These are phyloP conservation scores for Bombylius discolor DNA, from an alignment of 2,888 invertebrate genomes.

Conservation along the genomic window DNA sequence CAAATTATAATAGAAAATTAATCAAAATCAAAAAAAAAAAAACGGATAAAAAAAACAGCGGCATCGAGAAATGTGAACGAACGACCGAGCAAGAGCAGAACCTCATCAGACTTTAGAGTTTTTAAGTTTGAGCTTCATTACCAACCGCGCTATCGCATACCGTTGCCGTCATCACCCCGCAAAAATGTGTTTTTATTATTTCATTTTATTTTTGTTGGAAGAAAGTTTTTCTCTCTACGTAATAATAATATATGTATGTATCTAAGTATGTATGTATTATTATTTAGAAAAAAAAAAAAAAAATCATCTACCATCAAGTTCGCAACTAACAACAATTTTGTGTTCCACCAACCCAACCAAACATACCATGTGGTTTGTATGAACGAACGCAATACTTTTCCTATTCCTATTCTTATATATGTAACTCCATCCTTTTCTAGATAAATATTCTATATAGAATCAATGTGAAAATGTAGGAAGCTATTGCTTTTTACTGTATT, in stretches of 20 bases:
- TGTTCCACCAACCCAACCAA: too few species aligned
- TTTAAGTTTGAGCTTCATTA: conserved; percentile 3
- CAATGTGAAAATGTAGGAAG: too few species aligned
- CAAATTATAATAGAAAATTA: neutral
- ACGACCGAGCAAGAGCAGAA: conserved; percentile 18
- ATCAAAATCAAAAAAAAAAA: conserved; percentile 3
- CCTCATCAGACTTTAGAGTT: conserved; percentile 11
- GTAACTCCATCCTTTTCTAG: neutral
- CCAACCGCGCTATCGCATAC: conserved; percentile 9
- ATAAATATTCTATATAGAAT: neutral
- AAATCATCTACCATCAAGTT: too few species aligned
- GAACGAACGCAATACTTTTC: conserved; percentile 9
- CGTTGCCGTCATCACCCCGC: neutral
- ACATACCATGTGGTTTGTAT: too few species aligned
- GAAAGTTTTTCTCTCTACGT: too few species aligned
- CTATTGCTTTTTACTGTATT: too few species aligned
- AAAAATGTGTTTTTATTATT: too few species aligned
- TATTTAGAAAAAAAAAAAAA: too few species aligned
- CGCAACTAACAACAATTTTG: too few species aligned
- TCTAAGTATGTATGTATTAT: too few species aligned
- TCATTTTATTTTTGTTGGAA: too few species aligned
- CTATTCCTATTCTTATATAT: conserved; percentile 4
- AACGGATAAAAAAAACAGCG: conserved; percentile 2
- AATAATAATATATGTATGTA: too few species aligned
- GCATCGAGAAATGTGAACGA: conserved; percentile 18